These are phyloP conservation scores for Frankliniella fusca DNA, from an alignment of 2,888 invertebrate species.

Conservation along the genomic window DNA sequence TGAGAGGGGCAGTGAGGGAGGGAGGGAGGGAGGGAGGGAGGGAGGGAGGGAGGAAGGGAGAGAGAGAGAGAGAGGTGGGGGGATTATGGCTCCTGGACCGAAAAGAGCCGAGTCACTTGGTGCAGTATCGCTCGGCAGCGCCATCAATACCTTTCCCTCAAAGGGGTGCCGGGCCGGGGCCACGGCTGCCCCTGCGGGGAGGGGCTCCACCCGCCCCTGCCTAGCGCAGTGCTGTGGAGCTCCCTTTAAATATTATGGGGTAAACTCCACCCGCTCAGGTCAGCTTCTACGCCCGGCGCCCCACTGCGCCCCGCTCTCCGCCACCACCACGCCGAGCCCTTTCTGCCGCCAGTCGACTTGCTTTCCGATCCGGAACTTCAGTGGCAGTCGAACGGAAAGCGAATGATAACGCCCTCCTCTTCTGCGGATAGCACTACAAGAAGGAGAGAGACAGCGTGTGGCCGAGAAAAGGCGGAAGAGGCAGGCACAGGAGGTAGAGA, in stretches of 20 bases:
- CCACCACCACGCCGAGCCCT: background rate
- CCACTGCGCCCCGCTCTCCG: background rate
- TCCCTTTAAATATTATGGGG: conserved; percentile 23
- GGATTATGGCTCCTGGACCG: background rate
- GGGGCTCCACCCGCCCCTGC: no score
- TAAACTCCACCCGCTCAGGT: background rate
- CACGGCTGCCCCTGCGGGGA: background rate
- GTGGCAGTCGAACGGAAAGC: conserved; percentile 15
- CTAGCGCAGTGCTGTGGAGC: background rate
- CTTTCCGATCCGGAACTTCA: background rate
- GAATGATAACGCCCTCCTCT: background rate
- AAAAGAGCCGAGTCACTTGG: background rate
- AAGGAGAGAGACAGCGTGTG: background rate
- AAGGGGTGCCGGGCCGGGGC: background rate
- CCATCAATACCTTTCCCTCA: conserved; percentile 3
- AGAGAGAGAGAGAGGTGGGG: background rate
- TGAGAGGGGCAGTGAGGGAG: no score
- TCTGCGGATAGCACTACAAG: background rate
- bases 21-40: no score
- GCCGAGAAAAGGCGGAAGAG: background rate
- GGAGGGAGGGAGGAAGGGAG: background rate
- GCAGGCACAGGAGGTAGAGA: background rate
- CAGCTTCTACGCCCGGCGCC: background rate
- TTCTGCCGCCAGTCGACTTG: background rate
- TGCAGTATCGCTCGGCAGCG: background rate